These are phyloP conservation scores for Pomacea canaliculata DNA, from an alignment of 2,888 invertebrate genomes.

Conservation along the genomic window DNA sequence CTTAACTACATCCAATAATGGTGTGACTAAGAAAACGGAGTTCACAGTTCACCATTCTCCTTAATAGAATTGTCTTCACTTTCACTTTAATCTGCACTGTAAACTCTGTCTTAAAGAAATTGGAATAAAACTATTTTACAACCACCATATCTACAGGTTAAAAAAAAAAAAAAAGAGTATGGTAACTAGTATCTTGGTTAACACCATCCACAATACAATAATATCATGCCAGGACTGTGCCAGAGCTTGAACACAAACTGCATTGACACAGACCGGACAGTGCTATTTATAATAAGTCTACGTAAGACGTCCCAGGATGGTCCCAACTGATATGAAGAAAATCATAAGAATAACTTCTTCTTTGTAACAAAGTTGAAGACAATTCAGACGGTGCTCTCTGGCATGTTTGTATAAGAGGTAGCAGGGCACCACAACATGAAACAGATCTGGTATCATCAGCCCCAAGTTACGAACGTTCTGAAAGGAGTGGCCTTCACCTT, in stretches of 20 bases:
- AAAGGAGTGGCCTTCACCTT: conserved; percentile 54
- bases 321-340: conserved; percentile 56
- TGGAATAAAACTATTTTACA: no score
- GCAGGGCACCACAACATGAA: conserved; percentile 74
- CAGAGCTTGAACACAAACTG: neutral
- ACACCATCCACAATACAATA: neutral
- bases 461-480: conserved; percentile 64
- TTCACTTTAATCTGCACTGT: no score
- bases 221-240: neutral
- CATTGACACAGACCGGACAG: no score
- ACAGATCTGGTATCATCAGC: conserved; percentile 64
- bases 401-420: conserved; percentile 64
- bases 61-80: no score
- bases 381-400: conserved; percentile 51
- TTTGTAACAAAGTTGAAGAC: conserved; percentile 65
- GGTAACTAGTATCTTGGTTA: neutral
- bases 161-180: no score
- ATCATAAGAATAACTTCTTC: conserved; percentile 66
- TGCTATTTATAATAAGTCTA: conserved; percentile 13
- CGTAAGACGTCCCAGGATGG: conserved; percentile 51
- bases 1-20: neutral
- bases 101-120: no score
- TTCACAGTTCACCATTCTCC: no score
- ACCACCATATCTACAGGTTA: no score
- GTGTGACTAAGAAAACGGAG: neutral